Percentiles rank a stretch among this genome's conserved stretches.
phyloP scores from a whole-genome alignment of 2,888 invertebrate genomes.

The Heliothis peltigera region DNA sequence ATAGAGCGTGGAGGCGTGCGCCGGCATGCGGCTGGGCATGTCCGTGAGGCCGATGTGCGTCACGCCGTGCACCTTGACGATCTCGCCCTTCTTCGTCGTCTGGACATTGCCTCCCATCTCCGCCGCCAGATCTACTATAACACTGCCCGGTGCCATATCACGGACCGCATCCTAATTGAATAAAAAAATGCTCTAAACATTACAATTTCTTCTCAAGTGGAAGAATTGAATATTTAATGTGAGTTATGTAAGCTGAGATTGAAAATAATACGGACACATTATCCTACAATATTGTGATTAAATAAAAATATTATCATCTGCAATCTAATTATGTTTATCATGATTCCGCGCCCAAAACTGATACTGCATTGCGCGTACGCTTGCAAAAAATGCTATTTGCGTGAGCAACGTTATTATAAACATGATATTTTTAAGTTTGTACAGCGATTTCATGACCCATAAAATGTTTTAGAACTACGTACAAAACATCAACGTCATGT shows the following conservation, averaged over 20 bases:
- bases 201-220: background rate
- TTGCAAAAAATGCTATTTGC: constrained; percentile 1
- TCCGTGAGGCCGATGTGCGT: constrained; percentile 96
- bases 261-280: background rate
- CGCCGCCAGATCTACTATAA: constrained; percentile 96
- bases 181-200: background rate
- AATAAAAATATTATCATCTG: background rate
- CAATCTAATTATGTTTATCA: constrained; percentile 18
- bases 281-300: too few species aligned
- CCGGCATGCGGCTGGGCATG: constrained; percentile 95
- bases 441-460: background rate
- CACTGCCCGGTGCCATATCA: constrained; percentile 96
- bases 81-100: constrained; percentile 94
- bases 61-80: constrained; percentile 94
- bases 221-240: background rate
- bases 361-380: constrained; percentile 7
- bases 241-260: too few species aligned
- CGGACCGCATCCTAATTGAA: constrained; percentile 92
- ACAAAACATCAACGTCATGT: background rate
- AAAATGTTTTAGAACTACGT: background rate
- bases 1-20: constrained; percentile 96
- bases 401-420: constrained; percentile 2
- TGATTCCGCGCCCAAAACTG: constrained; percentile 1
- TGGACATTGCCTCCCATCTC: constrained; percentile 96
- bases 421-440: background rate